Evolutionary conservation across 2,888 invertebrate genomes (phyloP).

Genomic region (Oscheius onirici): DNA sequence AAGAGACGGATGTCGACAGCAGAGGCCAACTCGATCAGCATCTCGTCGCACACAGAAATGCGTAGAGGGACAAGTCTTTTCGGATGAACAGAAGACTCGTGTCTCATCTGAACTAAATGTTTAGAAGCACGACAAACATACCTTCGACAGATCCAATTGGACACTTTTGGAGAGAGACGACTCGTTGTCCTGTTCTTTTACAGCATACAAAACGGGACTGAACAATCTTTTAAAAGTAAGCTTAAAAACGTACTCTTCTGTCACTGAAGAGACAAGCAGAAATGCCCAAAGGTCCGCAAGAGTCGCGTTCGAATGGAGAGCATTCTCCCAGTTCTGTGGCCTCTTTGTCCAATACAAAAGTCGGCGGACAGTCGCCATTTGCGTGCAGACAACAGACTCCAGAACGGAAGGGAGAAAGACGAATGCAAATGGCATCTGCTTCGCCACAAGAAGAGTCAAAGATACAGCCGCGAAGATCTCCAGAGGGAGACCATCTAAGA

Average conservation of each 20-base stretch:
- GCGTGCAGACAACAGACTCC: slow-evolving; percentile 57
- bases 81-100: slow-evolving; percentile 44
- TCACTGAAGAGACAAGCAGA: slow-evolving; percentile 33
- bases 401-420: slow-evolving; percentile 33
- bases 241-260: neutral
- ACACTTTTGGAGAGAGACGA: slow-evolving; percentile 21
- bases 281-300: slow-evolving; percentile 33
- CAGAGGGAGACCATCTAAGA: slow-evolving; percentile 41
- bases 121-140: neutral
- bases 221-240: neutral
- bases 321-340: slow-evolving; percentile 51
- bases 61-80: slow-evolving; percentile 41
- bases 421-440: slow-evolving; percentile 42
- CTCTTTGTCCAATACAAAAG: slow-evolving; percentile 56
- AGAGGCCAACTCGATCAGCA: slow-evolving; percentile 49
- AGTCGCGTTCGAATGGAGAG: slow-evolving; percentile 53
- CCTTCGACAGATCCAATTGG: slow-evolving; percentile 16
- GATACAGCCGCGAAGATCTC: slow-evolving; percentile 46
- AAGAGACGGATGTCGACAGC: slow-evolving; percentile 48
- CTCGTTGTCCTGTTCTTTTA: slow-evolving; percentile 48
- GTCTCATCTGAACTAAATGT: slow-evolving; percentile 11
- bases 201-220: slow-evolving; percentile 63
- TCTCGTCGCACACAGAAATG: slow-evolving; percentile 52
- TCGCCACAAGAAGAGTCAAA: slow-evolving; percentile 52
- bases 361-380: slow-evolving; percentile 56